Percentiles rank a stretch among this genome's conserved stretches.
Evolutionary conservation across 2,888 invertebrate species (phyloP).

Genomic region (Euspilapteryx auroguttella): DNA sequence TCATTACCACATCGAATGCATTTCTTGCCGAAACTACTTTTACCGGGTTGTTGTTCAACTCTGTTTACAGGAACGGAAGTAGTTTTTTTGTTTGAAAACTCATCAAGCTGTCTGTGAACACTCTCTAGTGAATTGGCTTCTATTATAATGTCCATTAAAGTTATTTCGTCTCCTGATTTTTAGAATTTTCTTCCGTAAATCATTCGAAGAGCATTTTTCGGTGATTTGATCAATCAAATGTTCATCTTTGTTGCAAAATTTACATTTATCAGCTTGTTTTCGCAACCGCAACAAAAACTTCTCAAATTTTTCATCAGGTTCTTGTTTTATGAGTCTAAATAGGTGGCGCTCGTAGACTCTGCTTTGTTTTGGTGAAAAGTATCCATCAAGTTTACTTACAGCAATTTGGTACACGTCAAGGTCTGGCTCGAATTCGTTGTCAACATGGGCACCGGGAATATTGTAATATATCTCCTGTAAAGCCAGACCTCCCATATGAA

Average conservation of each 20-base stretch:
- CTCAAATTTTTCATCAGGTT: slow-evolving; percentile 5
- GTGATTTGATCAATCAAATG: slow-evolving; percentile 11
- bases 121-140: too few species aligned
- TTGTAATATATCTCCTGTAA: slow-evolving; percentile 5
- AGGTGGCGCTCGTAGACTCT: slow-evolving; percentile 4
- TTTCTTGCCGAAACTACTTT: too few species aligned
- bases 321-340: slow-evolving; percentile 5
- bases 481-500: slow-evolving; percentile 2
- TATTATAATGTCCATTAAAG: too few species aligned
- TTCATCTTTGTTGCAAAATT: slow-evolving; percentile 9
- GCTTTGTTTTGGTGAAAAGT: slow-evolving; percentile 4
- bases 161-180: too few species aligned
- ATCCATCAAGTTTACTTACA: slow-evolving; percentile 2
- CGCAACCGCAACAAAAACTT: slow-evolving; percentile 1
- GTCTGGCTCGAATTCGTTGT: neutral
- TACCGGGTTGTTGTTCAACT: too few species aligned
- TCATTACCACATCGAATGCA: too few species aligned
- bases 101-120: too few species aligned
- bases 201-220: slow-evolving; percentile 8
- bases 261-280: slow-evolving; percentile 9
- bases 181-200: slow-evolving; percentile 9
- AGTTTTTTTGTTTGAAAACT: too few species aligned
- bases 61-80: too few species aligned
- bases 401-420: slow-evolving; percentile 6
- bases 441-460: slow-evolving; percentile 2